A percentile compares a stretch with the other conserved stretches of the same genome.
These are phyloP conservation scores for Caretta caretta DNA, from an alignment of 2,113 vertebrate genomes.

Conservation along the genomic window DNA sequence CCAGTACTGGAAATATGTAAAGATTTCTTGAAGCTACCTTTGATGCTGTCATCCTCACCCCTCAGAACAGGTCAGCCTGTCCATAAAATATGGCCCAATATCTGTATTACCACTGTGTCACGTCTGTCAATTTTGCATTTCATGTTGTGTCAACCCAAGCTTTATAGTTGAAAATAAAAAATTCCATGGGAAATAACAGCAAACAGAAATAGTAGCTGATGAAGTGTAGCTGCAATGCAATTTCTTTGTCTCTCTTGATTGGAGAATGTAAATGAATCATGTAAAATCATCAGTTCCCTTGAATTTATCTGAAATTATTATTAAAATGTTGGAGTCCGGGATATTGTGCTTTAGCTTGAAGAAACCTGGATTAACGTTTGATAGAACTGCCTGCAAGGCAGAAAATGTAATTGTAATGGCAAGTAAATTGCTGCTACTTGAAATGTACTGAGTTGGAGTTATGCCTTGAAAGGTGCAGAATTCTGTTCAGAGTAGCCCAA, in stretches of 20 bases:
- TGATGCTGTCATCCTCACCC: background rate
- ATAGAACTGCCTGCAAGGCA: background rate
- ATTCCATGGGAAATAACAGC: background rate
- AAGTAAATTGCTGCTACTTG: slow-evolving; percentile 1
- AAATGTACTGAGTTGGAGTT: background rate
- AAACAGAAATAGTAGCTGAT: background rate
- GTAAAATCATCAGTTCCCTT: background rate
- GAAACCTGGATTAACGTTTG: background rate
- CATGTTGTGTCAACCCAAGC: fast-evolving
- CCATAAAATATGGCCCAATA: background rate
- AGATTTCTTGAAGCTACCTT: background rate
- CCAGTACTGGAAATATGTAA: background rate
- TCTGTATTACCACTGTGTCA: background rate
- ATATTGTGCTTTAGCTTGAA: background rate
- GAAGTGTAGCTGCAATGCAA: background rate
- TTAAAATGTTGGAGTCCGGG: background rate
- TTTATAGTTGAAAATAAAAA: background rate
- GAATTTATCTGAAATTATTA: background rate
- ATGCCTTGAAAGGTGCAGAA: background rate
- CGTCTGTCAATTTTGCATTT: background rate
- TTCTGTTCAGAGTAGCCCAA: background rate
- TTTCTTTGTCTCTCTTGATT: background rate
- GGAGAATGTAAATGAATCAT: background rate
- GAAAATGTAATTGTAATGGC: slow-evolving; percentile 1
- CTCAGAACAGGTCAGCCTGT: background rate